These are phyloP conservation scores for Baryphthengus martii DNA, from an alignment of 2,113 vertebrate species.

Conservation along the genomic window DNA sequence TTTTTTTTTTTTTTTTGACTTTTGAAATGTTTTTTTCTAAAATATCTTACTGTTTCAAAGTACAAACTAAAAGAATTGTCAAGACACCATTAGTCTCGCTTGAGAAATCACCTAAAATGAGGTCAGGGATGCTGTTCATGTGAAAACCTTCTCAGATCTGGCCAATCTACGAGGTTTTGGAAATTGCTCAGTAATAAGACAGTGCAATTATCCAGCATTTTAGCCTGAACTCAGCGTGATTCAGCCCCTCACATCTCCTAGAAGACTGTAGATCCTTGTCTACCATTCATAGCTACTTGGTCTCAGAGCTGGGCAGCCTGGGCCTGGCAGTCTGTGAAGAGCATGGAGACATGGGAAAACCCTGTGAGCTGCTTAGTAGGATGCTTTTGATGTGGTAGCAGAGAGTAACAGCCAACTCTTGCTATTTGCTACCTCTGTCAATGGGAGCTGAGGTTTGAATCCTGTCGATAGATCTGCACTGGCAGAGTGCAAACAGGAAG, in stretches of 20 bases:
- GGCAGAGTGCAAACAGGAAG: neutral
- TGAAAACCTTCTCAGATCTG: neutral
- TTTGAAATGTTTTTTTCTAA: neutral
- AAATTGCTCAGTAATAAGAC: neutral
- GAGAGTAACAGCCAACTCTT: neutral
- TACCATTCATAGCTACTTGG: neutral
- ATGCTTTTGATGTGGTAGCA: neutral
- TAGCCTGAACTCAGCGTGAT: conserved; percentile 1
- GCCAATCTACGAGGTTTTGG: neutral
- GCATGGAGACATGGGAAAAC: neutral
- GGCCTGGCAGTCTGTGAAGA: neutral
- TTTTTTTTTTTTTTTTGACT: neutral
- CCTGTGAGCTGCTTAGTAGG: neutral
- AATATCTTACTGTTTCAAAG: neutral
- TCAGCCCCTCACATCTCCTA: neutral
- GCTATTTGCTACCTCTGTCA: neutral
- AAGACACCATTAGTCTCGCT: neutral
- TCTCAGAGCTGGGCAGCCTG: neutral
- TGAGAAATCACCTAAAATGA: neutral
- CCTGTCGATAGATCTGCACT: neutral
- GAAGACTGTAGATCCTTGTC: conserved; percentile 26
- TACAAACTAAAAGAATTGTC: neutral
- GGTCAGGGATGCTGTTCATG: neutral
- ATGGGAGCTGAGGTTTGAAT: neutral
- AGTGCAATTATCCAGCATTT: neutral